Base-by-base conservation (phyloP, 2,113 vertebrate species). In the Neoarius graeffei region DNA sequence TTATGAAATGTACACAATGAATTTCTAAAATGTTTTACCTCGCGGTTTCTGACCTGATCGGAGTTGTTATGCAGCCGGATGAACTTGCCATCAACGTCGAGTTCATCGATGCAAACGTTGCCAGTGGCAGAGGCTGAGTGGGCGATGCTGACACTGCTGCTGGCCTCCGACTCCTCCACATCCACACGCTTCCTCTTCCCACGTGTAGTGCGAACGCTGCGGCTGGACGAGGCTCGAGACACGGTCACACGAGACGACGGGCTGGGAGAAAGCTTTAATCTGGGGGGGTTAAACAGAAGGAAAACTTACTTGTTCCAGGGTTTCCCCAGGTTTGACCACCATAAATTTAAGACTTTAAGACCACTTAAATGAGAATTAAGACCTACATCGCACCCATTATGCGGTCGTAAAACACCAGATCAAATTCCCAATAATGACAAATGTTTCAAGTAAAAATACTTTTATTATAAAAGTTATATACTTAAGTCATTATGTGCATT, bases 41-140 rank as follows among this genome's bases (percentile, higher is more conserved):
- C 11, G 1, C 30, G 10, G 50, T 19, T 17, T 2, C 90, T 92
- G 30, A 98, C 97, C 96, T 97, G 95, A 0, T 96, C 94, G 0
- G 96, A 96, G 54, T 87, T 95, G 92, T 99, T 99, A 73, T 95
- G 96, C 88, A 99, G 90, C 67, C 95, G 93, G 87, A 99, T 96
- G 80, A 98, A 99, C 77, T 97, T 99, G 17, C 98, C 97, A 0
- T 98, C 97, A 0, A 97, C 94, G 0, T 99, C 98, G 0, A 97
- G 95, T 93, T 99, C 97, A 0, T 98, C 96, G 0, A 98, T 92
- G 66, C 93, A 95, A 67, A 99, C 88, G 1, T 93, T 95, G 25
- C 98, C 98, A 0, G 96, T 97, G 90, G 98, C 96, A 0, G 97
- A 97, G 71, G 97, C 97, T 0, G 96, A 96, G 87, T 98, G 97